Evolutionary conservation across 2,888 invertebrate genomes (phyloP).

Genomic region (Cosmia pyralina): DNA sequence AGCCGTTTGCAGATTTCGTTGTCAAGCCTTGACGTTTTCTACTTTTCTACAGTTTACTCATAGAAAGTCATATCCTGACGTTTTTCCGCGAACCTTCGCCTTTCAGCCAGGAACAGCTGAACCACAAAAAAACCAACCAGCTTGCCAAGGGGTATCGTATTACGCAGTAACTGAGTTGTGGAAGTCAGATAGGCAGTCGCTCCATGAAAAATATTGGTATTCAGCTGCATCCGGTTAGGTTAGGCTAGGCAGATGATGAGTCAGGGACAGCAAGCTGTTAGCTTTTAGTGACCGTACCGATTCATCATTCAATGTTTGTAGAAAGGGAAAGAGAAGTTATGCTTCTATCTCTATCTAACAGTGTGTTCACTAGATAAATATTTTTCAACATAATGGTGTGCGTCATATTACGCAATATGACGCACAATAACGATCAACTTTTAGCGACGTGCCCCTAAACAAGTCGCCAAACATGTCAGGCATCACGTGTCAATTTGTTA

Average conservation of each 20-base stretch:
- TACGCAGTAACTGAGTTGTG: background rate
- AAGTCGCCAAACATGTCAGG: constrained; percentile 4
- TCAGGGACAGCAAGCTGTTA: background rate
- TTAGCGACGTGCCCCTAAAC: background rate
- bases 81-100: background rate
- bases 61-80: background rate
- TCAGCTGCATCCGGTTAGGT: background rate
- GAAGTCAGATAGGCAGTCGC: background rate
- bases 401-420: constrained; percentile 20
- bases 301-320: background rate
- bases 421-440: constrained; percentile 13
- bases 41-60: background rate
- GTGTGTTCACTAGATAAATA: constrained; percentile 7
- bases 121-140: too few species aligned
- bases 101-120: background rate
- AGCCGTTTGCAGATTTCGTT: too few species aligned
- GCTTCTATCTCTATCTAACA: background rate
- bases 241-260: background rate
- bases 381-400: constrained; percentile 19
- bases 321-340: background rate
- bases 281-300: background rate
- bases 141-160: background rate
- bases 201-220: too few species aligned
- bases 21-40: background rate
- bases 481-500: constrained; percentile 18